phyloP scores from a whole-genome alignment of 2,797 vertebrate genomes.

The Botia almorhae region DNA sequence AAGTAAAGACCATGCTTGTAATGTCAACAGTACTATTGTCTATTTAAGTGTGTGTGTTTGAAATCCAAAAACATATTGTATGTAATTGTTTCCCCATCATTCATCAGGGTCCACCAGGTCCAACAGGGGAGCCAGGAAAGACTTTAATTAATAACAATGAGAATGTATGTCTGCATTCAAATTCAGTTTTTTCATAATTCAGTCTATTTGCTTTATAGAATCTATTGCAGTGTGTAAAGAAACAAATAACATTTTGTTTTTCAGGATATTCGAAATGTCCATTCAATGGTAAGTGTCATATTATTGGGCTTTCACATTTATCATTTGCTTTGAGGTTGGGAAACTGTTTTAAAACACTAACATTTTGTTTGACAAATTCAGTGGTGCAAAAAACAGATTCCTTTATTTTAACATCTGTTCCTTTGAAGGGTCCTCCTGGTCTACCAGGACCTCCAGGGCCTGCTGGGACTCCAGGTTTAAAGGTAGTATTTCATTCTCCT shows the following conservation, averaged over 20 bases:
- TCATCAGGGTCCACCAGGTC: slow-evolving; percentile 82
- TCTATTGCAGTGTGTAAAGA: not conserved
- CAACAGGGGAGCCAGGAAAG: slow-evolving; percentile 91
- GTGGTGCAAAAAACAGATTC: not conserved
- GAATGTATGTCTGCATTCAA: slow-evolving; percentile 67
- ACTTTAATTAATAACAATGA: slow-evolving; percentile 90
- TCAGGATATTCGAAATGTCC: slow-evolving; percentile 91
- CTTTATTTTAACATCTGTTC: slow-evolving; percentile 4
- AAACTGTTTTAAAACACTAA: not conserved
- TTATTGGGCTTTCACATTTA: not conserved
- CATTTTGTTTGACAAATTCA: not conserved
- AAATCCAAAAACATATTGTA: not conserved
- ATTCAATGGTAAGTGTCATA: slow-evolving; percentile 84
- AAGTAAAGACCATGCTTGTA: slow-evolving; percentile 14
- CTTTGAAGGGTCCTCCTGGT: slow-evolving; percentile 85
- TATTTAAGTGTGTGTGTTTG: not conserved
- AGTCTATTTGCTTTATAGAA: not conserved
- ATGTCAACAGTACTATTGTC: not conserved
- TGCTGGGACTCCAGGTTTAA: slow-evolving; percentile 83
- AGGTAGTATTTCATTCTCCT: slow-evolving; percentile 77
- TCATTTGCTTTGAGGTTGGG: not conserved
- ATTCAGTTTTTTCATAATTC: not conserved
- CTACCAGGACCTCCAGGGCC: slow-evolving; percentile 82
- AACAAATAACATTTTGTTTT: slow-evolving; percentile 23
- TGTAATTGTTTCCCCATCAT: not conserved